Evolutionary conservation across 2,888 invertebrate species (phyloP), one percentile per base, ranked within the genome.

Genomic region (Diogma glabrata): DNA sequence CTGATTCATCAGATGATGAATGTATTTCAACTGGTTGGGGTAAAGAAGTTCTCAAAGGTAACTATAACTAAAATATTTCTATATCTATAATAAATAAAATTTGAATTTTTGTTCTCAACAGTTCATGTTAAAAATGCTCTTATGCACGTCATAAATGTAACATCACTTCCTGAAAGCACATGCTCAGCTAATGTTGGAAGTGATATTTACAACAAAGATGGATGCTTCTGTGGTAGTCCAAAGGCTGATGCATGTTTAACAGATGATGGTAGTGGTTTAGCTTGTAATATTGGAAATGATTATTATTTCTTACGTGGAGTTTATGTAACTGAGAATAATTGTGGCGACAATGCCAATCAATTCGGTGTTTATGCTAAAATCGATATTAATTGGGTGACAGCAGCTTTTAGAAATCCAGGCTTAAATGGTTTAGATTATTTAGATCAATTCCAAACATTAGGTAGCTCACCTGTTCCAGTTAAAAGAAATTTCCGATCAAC

Each of bases 21-120:
- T 89, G 89, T 57, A 77, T 87, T 6, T 80, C 83, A 1, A 86
- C 87, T 49, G 89, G 89, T 47, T 90, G 88, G 87, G 88, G 88
- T 57, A 87, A 88, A 65, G 75, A 77, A 56, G 81, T 85, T 5
- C 64, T 89, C 48, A 81, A 82, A 77, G 77, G 88, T 89, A 71
- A 76, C 75, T 57, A n/a, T n/a, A n/a, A n/a, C n/a, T n/a, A n/a
- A 20, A 8, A 28, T 33, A 16, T 38, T 3, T 38, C 33, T 26
- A 23, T 40, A 26, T 14, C 26, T 20, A 38, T 8, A 8, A 22
- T 47, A 4, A 33, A 43, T 40, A 28, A 20, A 17, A 9, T 45
- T 16, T 24, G 19, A 23, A 36, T 53, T 12, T 49, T 51, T 50
- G 28, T 54, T 56, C 40, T 57, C 47, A 69, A 14, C 70, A 89